These are phyloP conservation scores for Dendronephthya gigantea DNA, from an alignment of 64 coral and sea anemone genomes.

Conservation along the genomic window DNA sequence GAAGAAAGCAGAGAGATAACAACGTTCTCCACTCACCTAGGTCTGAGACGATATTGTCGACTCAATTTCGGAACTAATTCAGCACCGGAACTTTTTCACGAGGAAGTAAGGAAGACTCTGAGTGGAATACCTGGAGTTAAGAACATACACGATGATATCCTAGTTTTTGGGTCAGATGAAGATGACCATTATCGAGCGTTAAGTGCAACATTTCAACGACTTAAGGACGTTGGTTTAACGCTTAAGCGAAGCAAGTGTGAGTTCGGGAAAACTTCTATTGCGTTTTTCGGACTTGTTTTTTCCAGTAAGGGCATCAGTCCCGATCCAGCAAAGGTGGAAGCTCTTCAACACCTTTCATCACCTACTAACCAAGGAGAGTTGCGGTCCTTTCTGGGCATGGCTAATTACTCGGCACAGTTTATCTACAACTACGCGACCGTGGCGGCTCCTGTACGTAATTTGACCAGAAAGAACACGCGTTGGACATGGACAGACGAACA, in stretches of 20 bases:
- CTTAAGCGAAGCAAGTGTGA: too few relatives aligned
- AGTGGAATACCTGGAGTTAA: background rate
- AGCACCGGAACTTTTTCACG: background rate
- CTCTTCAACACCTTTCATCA: too few relatives aligned
- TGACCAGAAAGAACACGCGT: too few relatives aligned
- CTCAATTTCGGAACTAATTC: slow-evolving; percentile 17
- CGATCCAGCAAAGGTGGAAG: too few relatives aligned
- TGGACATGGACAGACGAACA: background rate
- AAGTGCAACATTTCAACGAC: slow-evolving; percentile 26
- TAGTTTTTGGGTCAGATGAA: background rate
- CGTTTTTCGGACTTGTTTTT: too few relatives aligned
- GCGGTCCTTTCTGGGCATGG: too few relatives aligned
- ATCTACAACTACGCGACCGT: too few relatives aligned
- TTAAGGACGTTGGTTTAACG: too few relatives aligned
- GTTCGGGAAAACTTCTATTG: slow-evolving; percentile 22
- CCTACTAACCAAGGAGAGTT: too few relatives aligned
- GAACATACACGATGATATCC: background rate
- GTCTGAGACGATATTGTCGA: slow-evolving; percentile 6
- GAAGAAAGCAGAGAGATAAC: background rate
- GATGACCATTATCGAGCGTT: slow-evolving; percentile 15
- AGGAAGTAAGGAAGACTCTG: background rate
- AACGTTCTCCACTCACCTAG: background rate
- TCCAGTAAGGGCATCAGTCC: too few relatives aligned
- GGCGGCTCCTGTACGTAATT: too few relatives aligned
- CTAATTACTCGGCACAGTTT: too few relatives aligned